Evolutionary conservation across 2,797 vertebrate species (phyloP).

Genomic region (Cheirogaleus major): DNA sequence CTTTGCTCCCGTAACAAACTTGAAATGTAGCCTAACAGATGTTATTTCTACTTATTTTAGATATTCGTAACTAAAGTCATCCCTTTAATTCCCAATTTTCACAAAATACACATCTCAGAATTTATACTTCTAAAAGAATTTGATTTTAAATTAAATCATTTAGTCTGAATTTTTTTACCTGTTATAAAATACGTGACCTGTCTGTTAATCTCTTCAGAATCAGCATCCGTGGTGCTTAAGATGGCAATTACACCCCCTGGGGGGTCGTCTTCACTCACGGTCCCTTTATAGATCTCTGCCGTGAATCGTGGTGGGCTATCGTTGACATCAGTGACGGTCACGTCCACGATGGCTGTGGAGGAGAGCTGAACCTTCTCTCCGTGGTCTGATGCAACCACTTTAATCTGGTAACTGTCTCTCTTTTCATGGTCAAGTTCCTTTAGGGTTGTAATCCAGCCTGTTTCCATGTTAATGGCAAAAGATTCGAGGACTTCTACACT

Average conservation of each 20-base stretch:
- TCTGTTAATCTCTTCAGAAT: constrained; percentile 94
- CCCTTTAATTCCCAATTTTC: background rate
- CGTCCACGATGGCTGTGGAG: constrained; percentile 90
- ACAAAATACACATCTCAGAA: background rate
- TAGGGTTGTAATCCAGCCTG: constrained; percentile 96
- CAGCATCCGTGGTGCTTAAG: constrained; percentile 95
- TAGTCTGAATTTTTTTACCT: constrained; percentile 86
- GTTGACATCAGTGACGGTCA: constrained; percentile 95
- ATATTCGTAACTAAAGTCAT: background rate
- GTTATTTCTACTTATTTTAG: background rate
- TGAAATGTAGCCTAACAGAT: background rate
- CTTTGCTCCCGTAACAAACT: background rate
- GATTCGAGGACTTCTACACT: constrained; percentile 89
- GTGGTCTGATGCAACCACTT: constrained; percentile 92
- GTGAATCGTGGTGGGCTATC: constrained; percentile 97
- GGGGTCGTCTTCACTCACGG: constrained; percentile 97
- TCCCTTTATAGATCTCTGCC: constrained; percentile 98
- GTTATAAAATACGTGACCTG: constrained; percentile 97
- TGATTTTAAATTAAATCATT: background rate
- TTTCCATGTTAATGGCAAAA: constrained; percentile 94
- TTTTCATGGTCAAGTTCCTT: constrained; percentile 95
- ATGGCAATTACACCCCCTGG: constrained; percentile 96
- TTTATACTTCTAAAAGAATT: background rate
- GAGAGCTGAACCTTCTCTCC: constrained; percentile 93
- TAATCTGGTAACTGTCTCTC: constrained; percentile 88